These are phyloP conservation scores for Pseudomugil gertrudae DNA, from an alignment of 2,797 vertebrate species.

Conservation along the genomic window DNA sequence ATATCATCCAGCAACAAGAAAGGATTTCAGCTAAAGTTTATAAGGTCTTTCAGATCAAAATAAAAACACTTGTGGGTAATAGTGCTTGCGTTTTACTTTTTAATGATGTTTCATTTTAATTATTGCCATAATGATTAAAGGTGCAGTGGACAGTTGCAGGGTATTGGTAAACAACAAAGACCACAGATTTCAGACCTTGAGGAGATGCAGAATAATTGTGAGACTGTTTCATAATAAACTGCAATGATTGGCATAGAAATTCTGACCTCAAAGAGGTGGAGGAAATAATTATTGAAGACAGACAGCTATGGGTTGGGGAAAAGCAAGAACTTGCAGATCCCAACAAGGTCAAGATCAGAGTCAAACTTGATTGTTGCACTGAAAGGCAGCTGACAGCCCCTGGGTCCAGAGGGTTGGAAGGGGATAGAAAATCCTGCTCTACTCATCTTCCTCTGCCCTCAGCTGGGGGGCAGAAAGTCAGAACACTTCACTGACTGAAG, in stretches of 20 bases:
- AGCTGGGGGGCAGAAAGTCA: slow-evolving; percentile 61
- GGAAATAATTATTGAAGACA: slow-evolving; percentile 26
- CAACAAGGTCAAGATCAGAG: slow-evolving; percentile 32
- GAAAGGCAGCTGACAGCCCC: slow-evolving; percentile 51
- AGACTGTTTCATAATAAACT: slow-evolving; percentile 17
- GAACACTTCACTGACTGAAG: slow-evolving; percentile 70
- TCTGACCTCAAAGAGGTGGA: slow-evolving; percentile 23
- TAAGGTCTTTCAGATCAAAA: slow-evolving; percentile 15
- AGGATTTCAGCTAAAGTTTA: neutral
- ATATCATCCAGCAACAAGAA: slow-evolving; percentile 6
- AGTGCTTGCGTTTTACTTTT: neutral
- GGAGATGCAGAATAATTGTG: slow-evolving; percentile 5
- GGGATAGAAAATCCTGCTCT: slow-evolving; percentile 54
- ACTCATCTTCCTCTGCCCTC: slow-evolving; percentile 54
- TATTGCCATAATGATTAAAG: neutral
- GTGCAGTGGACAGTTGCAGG: slow-evolving; percentile 9
- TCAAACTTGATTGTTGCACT: slow-evolving; percentile 57
- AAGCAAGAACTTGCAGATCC: slow-evolving; percentile 39
- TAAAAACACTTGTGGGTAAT: slow-evolving; percentile 11
- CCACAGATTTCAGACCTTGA: slow-evolving; percentile 2
- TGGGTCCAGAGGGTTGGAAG: slow-evolving; percentile 45
- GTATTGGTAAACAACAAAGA: slow-evolving; percentile 18
- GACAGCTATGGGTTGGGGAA: slow-evolving; percentile 8
- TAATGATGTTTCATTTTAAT: too few species aligned
- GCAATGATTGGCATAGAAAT: slow-evolving; percentile 6